Evolutionary conservation across 2,113 vertebrate species (phyloP).

Genomic region (Noturus placidus): DNA sequence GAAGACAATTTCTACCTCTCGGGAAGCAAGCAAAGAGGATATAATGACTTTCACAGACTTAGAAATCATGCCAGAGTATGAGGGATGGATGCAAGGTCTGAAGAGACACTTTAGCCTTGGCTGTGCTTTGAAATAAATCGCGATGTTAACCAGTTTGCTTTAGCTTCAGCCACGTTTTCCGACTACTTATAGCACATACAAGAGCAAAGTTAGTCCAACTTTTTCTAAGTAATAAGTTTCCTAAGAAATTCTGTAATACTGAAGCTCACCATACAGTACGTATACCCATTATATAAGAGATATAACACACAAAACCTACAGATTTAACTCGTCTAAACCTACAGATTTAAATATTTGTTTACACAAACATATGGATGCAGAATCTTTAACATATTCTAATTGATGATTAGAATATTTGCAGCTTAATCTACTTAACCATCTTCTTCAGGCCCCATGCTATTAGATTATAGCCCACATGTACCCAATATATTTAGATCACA

Average conservation of each 20-base stretch:
- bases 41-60: slow-evolving; percentile 63
- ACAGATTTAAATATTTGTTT: not conserved
- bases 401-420: not conserved
- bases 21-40: slow-evolving; percentile 20
- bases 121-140: not conserved
- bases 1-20: slow-evolving; percentile 28
- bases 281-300: not conserved
- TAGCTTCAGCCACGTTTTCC: not conserved
- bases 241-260: not conserved
- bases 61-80: slow-evolving; percentile 38
- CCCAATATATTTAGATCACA: slow-evolving; percentile 53
- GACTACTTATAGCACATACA: not conserved
- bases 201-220: not conserved
- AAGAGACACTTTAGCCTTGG: slow-evolving; percentile 59
- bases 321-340: too few species aligned
- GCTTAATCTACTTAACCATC: not conserved
- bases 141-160: not conserved
- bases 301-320: not conserved
- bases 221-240: not conserved
- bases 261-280: not conserved
- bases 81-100: slow-evolving; percentile 51
- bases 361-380: not conserved
- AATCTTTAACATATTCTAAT: too few species aligned
- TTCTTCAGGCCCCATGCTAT: not conserved
- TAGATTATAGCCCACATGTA: not conserved